Base-by-base conservation (phyloP, 1,140 invertebrate genomes). In the Trissolcus basalis region DNA sequence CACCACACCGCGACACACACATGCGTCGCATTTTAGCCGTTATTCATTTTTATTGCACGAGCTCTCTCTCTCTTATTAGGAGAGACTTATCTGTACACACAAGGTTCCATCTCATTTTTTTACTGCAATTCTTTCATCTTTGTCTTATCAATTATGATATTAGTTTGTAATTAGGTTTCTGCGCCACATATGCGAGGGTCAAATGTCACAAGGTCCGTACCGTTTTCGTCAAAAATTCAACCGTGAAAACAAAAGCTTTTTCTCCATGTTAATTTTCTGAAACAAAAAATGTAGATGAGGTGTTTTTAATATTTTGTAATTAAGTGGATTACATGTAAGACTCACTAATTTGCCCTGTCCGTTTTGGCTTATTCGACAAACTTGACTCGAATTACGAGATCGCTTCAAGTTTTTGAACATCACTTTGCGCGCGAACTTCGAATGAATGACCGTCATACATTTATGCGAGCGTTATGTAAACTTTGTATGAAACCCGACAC, bases 81-180 rank as follows among this genome's bases (percentile, higher is more conserved):
- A 53, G 19, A 41, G 33, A 12, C 10, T 56, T 27, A 44, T 50
- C 53, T 15, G 32, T 54, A 45, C 45, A 12, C 15, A 6, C 33
- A 6, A 49, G 10, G 14, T 27, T 27, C 19, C 6, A 36, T 33
- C 10, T 14, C n/a, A 5, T 14, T 44, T 44, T 61, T 55, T 48
- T 61, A 50, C 35, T 63, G 58, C 48, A 47, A 68, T 63, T 51
- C 69, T 53, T 50, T 69, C 64, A 39, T 12, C n/a, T 16, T 39
- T 35, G 33, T 5, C 36, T n/a, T 11, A 9, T 43, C 72, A 68
- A 75, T 75, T 75, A 75, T 64, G 53, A 69, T 68, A 75, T 75
- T 59, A 51, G 63, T 58, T 58, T 53, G 35, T 63, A 68, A 75
- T 69, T 68, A 64, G 64, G 71, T 68, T 67, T 67, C 44, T 67